Base-by-base conservation (phyloP, 2,888 invertebrate genomes). In the Electrophaes corylata region DNA sequence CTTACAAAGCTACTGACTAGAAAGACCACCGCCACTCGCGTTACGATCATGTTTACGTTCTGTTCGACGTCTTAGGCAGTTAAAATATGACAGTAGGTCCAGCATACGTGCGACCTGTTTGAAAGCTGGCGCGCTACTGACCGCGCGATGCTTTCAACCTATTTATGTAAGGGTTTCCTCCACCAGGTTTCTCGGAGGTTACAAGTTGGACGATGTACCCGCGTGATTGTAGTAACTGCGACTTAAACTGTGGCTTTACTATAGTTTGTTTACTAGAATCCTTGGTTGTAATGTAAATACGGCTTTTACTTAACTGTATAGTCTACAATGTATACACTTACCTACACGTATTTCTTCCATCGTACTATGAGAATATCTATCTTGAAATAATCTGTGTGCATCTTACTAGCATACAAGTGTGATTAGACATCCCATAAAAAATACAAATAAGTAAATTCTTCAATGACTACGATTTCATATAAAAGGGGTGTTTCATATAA, bases 1-100 rank as follows among this genome's bases (percentile, higher is more conserved):
- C 78, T 82, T 69, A 79, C 70, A 58, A 74, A 78, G 61, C 78
- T 81, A 77, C 73, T 83, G 80, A 88, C 80, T 79, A 90, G 81
- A 65, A 84, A 44, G 31, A 76, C 75, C 72, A 88, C 75, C 49
- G 81, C 50, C 78, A 84, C 84, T 62, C 78, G 81, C 67, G 80
- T 64, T 57, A 70, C 67, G 70, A 79, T 82, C 65, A 66, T 66
- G 75, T 79, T 65, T 81, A 73, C 62, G 82, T 83, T 53, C 49
- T 5, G 53, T 60, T 51, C 84, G 77, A 66, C 87, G 79, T 52
- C 84, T 79, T 18, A 86, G 75, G 70, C 86, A 84, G 69, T 84
- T 86, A 73, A 86, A 87, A 59, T 86, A 88, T 5, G 76, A 56
- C 6, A 87, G 75, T 1, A 85, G 74, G 59, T 87, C 83, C 65